Evolutionary conservation across 2,797 vertebrate genomes (phyloP).

Genomic region (Meda fulgida): DNA sequence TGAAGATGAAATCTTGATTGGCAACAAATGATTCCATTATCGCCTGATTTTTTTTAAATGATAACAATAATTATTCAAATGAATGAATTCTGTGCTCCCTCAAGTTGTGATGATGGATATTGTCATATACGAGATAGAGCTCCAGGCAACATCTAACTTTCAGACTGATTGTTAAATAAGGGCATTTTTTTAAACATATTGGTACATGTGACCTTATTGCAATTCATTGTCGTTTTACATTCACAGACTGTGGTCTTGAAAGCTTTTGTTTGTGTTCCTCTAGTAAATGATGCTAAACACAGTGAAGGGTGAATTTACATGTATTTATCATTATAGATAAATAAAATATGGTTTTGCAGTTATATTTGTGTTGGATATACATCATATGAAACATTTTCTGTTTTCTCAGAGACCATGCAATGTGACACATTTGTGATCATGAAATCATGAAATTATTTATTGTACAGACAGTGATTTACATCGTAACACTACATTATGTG

Average conservation of each 20-base stretch:
- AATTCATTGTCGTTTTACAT: not conserved
- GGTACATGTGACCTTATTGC: not conserved
- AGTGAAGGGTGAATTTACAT: too few relatives aligned
- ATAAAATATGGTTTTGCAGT: not conserved
- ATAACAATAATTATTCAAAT: not conserved
- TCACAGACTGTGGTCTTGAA: not conserved
- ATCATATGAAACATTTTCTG: not conserved
- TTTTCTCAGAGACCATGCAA: not conserved
- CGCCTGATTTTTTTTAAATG: not conserved
- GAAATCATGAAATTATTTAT: constrained; percentile 42
- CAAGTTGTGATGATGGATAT: not conserved
- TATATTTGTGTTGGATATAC: not conserved
- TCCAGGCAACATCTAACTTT: not conserved
- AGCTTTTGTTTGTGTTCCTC: not conserved
- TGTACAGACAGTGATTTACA: constrained; percentile 28
- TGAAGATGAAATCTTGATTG: not conserved
- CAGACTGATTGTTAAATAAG: not conserved
- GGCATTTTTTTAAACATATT: too few relatives aligned
- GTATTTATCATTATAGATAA: not conserved
- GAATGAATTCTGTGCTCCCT: not conserved
- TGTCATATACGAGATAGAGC: not conserved
- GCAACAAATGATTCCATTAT: not conserved
- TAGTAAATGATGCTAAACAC: not conserved
- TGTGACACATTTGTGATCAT: constrained; percentile 1
- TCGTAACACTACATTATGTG: constrained; percentile 29